A percentile compares a stretch with the other conserved stretches of the same genome.
These are phyloP conservation scores for Crocodylus rhombifer DNA, from an alignment of 2,797 vertebrate species.

Conservation along the genomic window DNA sequence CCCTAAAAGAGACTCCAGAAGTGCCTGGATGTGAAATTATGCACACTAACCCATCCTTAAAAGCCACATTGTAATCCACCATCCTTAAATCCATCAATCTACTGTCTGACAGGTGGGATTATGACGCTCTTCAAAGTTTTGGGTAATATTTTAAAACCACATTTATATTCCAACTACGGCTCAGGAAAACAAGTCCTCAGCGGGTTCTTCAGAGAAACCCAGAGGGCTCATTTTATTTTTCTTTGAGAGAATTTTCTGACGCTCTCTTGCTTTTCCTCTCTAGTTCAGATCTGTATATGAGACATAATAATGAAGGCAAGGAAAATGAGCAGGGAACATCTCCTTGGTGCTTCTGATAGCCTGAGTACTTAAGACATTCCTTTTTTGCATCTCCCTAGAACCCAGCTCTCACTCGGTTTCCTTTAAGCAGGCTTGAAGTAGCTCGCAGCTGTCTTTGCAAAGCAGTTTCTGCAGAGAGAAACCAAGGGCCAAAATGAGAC, in stretches of 20 bases:
- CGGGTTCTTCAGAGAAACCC: constrained; percentile 1
- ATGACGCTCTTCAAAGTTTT: constrained; percentile 64
- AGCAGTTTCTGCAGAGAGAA: neutral
- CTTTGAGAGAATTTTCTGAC: constrained; percentile 14
- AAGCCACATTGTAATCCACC: constrained; percentile 65
- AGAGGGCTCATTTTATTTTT: constrained; percentile 31
- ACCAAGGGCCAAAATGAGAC: neutral
- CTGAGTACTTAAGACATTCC: neutral
- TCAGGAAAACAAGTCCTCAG: constrained; percentile 72
- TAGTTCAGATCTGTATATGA: neutral
- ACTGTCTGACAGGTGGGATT: constrained; percentile 64
- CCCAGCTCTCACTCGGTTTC: constrained; percentile 25
- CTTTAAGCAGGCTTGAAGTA: neutral
- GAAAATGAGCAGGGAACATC: neutral
- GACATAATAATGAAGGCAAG: constrained; percentile 4
- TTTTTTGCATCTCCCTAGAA: neutral
- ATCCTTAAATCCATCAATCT: constrained; percentile 63
- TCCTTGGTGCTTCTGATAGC: neutral
- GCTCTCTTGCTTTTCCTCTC: neutral
- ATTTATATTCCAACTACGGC: constrained; percentile 61
- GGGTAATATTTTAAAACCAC: constrained; percentile 54
- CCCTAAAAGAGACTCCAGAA: constrained; percentile 40
- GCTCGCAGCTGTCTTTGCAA: neutral
- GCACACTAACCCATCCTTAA: constrained; percentile 60
- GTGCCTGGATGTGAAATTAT: constrained; percentile 50